Evolutionary conservation across 2,888 invertebrate species (phyloP).

Genomic region (Empis livida): DNA sequence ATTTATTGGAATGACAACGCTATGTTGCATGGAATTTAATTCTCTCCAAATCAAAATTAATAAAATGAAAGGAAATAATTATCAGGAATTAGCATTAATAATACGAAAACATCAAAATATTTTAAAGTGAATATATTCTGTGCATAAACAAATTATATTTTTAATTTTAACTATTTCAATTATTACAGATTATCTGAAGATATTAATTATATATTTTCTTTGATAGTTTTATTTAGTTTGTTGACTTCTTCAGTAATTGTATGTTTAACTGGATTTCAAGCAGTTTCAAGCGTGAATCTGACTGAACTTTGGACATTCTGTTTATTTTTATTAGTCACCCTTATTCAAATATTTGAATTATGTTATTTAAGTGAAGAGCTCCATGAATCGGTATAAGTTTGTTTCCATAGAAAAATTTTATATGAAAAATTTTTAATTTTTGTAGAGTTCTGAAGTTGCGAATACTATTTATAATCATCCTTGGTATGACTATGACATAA

Average conservation of each 20-base stretch:
- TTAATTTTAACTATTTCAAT: too few relatives aligned
- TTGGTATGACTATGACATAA: background rate
- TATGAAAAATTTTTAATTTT: background rate
- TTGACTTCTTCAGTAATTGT: background rate
- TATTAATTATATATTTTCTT: background rate
- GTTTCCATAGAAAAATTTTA: too few relatives aligned
- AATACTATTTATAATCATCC: background rate
- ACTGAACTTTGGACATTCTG: background rate
- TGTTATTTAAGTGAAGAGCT: background rate
- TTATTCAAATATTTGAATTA: background rate
- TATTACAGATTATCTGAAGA: background rate
- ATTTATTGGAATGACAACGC: background rate
- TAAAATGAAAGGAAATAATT: too few relatives aligned
- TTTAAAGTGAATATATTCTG: too few relatives aligned
- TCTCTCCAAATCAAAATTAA: background rate
- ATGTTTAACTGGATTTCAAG: background rate
- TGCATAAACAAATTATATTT: too few relatives aligned
- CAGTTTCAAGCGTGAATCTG: background rate
- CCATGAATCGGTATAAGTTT: background rate
- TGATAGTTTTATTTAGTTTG: background rate
- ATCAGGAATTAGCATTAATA: too few relatives aligned
- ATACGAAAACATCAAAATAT: too few relatives aligned
- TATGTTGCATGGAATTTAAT: background rate
- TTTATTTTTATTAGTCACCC: background rate
- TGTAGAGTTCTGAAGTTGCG: background rate